Evolutionary conservation across 2,113 vertebrate species (phyloP), one percentile per base, ranked within the genome.

Genomic region (Nannobrachium achirus): DNA sequence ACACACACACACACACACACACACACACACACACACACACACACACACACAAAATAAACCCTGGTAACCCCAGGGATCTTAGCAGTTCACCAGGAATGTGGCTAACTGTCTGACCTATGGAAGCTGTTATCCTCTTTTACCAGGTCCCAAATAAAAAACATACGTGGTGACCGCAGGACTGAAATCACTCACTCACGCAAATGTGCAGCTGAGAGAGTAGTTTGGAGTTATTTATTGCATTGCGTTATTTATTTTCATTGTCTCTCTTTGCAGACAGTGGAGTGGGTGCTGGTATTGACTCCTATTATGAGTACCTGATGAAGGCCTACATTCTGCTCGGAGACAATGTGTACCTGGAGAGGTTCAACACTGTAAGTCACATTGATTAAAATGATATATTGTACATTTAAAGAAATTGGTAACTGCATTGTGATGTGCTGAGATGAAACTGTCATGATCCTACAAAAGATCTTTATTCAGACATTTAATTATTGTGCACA

Each of bases 251-350:
- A 14, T 46, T 6, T 7, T 38, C 41, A 14, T 38, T 56, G 7
- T 59, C 1, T 18, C 7, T n/a, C 6, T 76, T 63, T 79, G 42
- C 72, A 99, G 98, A 99, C 57, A 99, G 97, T 38, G 98, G 98
- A 52, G 97, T 99, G 59, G 98, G 97, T 82, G 98, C 98, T 13
- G 98, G 97, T 65, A 99, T 99, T 64, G 98, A 99, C 89, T 99
- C 97, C 0, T 99, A 99, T 84, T 99, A 99, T 75, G 97, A 99
- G 82, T 99, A 99, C 87, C 92, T 99, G 65, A 93, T 99, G 90
- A 99, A 99, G 93, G 97, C 97, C 61, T 99, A 99, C 80, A 95
- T 99, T 80, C 95, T 99, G 65, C 92, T 99, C 20, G 97, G 98
- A 81, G 97, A 99, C 89, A 92, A 95, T 84, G 94, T 94, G 76